Evolutionary conservation across 1,140 invertebrate species (phyloP).

Genomic region (Heliothis virescens): DNA sequence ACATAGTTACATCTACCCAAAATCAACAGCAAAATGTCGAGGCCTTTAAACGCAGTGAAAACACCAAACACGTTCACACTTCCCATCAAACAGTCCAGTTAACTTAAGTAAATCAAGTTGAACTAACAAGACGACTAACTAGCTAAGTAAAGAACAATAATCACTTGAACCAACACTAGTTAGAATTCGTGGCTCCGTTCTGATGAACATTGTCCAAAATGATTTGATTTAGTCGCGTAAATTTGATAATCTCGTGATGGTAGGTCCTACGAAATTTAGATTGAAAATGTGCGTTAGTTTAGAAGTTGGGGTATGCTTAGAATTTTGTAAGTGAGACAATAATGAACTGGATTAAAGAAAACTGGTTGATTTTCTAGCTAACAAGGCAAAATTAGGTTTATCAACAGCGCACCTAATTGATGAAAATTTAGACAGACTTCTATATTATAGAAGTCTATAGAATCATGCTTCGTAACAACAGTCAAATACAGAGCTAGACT

Average conservation of each 20-base stretch:
- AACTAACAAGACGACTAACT: constrained; percentile 33
- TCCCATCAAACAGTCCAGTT: constrained; percentile 7
- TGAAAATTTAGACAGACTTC: no score
- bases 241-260: constrained; percentile 24
- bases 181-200: constrained; percentile 24
- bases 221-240: constrained; percentile 26
- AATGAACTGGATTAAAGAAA: no score
- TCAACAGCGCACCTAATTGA: no score
- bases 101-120: constrained; percentile 30
- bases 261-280: neutral
- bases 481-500: neutral
- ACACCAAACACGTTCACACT: constrained; percentile 16
- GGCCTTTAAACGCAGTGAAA: neutral
- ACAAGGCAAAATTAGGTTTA: no score
- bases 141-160: constrained; percentile 37
- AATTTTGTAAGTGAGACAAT: neutral
- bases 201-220: constrained; percentile 39
- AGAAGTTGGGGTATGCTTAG: neutral
- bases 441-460: no score
- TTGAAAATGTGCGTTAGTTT: neutral
- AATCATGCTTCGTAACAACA: no score
- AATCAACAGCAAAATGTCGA: no score
- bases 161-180: constrained; percentile 35
- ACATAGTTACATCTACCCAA: no score
- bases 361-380: no score